phyloP scores from a whole-genome alignment of 1,140 invertebrate species.

The Brachionus calyciflorus region DNA sequence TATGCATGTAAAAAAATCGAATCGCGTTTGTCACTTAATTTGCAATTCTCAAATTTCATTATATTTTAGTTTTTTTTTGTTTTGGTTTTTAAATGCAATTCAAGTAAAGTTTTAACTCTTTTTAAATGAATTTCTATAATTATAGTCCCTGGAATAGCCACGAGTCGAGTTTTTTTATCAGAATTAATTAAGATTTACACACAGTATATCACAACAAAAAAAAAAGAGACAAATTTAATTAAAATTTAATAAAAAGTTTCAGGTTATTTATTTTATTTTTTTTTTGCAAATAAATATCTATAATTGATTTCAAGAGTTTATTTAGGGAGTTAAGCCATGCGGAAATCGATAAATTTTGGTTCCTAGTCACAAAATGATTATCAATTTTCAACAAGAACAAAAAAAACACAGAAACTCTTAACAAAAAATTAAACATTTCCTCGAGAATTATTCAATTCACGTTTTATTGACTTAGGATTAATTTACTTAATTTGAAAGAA shows the following conservation, averaged over 20 bases:
- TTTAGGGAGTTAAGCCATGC: too few species aligned
- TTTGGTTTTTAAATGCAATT: slow-evolving; percentile 1
- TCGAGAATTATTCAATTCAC: not conserved
- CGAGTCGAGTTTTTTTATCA: not conserved
- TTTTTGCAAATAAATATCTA: not conserved
- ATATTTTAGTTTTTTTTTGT: too few species aligned
- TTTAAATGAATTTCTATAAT: not conserved
- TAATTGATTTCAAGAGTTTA: too few species aligned
- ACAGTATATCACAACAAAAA: not conserved
- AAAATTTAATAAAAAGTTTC: not conserved
- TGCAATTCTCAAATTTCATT: not conserved
- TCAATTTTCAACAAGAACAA: not conserved
- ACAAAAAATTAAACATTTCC: too few species aligned
- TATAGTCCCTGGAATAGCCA: not conserved
- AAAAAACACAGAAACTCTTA: too few species aligned
- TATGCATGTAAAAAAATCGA: not conserved
- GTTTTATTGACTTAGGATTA: not conserved
- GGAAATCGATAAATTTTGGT: not conserved
- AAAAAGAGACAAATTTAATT: slow-evolving; percentile 11
- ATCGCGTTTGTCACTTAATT: slow-evolving; percentile 5
- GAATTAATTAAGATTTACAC: not conserved
- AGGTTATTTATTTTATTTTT: not conserved
- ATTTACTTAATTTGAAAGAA: slow-evolving; percentile 1
- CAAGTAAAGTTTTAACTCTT: not conserved
- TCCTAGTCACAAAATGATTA: not conserved